phyloP scores from a whole-genome alignment of 92 coral and sea anemone species.

The Hydrozoanthus gracilis region DNA sequence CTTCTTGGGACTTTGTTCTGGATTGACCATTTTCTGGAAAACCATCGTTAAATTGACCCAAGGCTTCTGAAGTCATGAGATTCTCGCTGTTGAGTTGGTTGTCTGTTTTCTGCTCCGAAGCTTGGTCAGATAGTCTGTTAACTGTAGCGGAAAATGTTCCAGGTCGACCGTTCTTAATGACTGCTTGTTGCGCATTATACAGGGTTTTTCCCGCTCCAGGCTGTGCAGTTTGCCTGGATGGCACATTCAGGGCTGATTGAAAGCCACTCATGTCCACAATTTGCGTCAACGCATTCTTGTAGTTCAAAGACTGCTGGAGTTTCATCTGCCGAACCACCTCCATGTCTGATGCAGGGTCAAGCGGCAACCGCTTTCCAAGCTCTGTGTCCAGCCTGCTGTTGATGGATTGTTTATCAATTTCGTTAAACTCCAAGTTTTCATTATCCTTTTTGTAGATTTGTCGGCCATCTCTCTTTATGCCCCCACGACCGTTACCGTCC shows the following conservation, averaged over 20 bases:
- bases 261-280: background rate
- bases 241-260: background rate
- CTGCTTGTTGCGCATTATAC: background rate
- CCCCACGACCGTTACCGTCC: background rate
- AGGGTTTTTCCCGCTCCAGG: background rate
- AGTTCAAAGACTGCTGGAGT: constrained; percentile 20
- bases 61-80: constrained; percentile 22
- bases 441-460: constrained; percentile 6
- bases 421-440: constrained; percentile 9
- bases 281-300: constrained; percentile 21
- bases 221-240: background rate
- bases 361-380: constrained; percentile 20
- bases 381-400: constrained; percentile 34
- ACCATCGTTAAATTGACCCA: constrained; percentile 27
- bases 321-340: constrained; percentile 21
- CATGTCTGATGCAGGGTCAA: background rate
- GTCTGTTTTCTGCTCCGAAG: background rate
- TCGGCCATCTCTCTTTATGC: background rate
- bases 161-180: background rate
- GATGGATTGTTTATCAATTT: constrained; percentile 2
- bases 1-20: background rate
- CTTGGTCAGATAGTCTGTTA: background rate
- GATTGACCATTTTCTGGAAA: constrained; percentile 11
- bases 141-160: background rate
- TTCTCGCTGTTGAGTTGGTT: constrained; percentile 7